phyloP scores from a whole-genome alignment of 2,797 vertebrate genomes.

The Enteromius treurensis region DNA sequence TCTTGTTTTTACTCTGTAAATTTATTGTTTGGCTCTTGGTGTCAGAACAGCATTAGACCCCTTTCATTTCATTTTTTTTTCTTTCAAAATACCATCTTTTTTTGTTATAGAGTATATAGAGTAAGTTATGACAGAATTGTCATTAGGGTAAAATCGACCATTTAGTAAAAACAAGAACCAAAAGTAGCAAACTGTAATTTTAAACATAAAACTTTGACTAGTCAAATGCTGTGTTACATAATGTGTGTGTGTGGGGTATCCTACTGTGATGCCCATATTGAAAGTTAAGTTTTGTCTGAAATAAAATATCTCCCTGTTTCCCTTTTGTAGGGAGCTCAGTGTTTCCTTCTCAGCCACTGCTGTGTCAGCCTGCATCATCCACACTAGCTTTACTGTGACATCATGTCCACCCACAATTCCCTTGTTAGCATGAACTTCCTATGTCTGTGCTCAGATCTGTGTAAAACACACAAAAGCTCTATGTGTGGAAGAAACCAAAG shows the following conservation, averaged over 20 bases:
- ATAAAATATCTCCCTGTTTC: not conserved
- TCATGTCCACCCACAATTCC: conserved; percentile 48
- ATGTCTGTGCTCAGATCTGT: conserved; percentile 30
- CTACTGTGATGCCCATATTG: not conserved
- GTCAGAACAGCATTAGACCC: not conserved
- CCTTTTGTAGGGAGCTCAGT: not conserved
- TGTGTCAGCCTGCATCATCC: conserved; percentile 35
- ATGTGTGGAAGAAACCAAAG: conserved; percentile 43
- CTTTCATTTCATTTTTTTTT: not conserved
- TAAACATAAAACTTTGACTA: not conserved
- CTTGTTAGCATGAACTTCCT: conserved; percentile 41
- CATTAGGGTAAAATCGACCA: not conserved
- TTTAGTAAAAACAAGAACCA: not conserved
- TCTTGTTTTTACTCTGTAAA: not conserved
- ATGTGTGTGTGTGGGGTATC: not conserved
- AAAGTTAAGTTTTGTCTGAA: not conserved
- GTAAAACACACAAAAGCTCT: conserved; percentile 42
- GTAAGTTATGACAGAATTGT: not conserved
- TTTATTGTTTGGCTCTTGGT: not conserved
- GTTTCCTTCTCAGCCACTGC: conserved; percentile 14
- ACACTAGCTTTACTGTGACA: conserved; percentile 47
- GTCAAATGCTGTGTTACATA: not conserved
- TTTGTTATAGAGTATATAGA: not conserved
- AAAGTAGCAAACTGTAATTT: not conserved
- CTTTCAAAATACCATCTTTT: not conserved